These are phyloP conservation scores for Malacosoma neustria DNA, from an alignment of 2,888 invertebrate genomes.

Conservation along the genomic window DNA sequence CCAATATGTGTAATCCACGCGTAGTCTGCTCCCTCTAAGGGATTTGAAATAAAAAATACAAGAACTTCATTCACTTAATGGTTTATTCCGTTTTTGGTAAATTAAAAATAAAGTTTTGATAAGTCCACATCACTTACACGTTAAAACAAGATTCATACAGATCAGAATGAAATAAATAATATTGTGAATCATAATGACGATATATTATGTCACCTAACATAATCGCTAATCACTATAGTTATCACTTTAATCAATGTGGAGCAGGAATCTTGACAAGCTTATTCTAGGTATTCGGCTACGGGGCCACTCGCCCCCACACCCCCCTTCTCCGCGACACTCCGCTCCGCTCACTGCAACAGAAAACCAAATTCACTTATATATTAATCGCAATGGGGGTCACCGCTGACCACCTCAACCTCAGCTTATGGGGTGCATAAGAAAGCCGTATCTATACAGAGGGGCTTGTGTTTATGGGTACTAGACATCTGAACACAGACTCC, in stretches of 20 bases:
- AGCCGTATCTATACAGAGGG: too few species aligned
- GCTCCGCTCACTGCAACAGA: slow-evolving; percentile 59
- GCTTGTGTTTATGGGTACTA: too few species aligned
- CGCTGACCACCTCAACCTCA: too few species aligned
- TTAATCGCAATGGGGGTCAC: too few species aligned
- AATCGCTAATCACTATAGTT: slow-evolving; percentile 62
- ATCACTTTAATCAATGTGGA: slow-evolving; percentile 70
- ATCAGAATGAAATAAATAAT: slow-evolving; percentile 72
- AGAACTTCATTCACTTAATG: slow-evolving; percentile 59
- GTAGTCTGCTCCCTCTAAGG: too few species aligned
- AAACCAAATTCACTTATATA: too few species aligned
- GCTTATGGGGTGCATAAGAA: too few species aligned
- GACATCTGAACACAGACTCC: too few species aligned
- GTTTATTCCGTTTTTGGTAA: slow-evolving; percentile 72
- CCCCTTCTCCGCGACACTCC: too few species aligned
- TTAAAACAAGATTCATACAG: slow-evolving; percentile 68
- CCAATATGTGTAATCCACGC: too few species aligned
- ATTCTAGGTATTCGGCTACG: slow-evolving; percentile 65
- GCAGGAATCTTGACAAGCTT: slow-evolving; percentile 69
- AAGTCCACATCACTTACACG: slow-evolving; percentile 69
- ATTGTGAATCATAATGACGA: slow-evolving; percentile 57
- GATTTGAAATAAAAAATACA: too few species aligned
- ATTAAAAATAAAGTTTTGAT: slow-evolving; percentile 67
- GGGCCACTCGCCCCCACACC: slow-evolving; percentile 49
- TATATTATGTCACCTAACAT: slow-evolving; percentile 59